Base-by-base conservation (phyloP, 2,888 invertebrate genomes). In the Diplolepis rosae region DNA sequence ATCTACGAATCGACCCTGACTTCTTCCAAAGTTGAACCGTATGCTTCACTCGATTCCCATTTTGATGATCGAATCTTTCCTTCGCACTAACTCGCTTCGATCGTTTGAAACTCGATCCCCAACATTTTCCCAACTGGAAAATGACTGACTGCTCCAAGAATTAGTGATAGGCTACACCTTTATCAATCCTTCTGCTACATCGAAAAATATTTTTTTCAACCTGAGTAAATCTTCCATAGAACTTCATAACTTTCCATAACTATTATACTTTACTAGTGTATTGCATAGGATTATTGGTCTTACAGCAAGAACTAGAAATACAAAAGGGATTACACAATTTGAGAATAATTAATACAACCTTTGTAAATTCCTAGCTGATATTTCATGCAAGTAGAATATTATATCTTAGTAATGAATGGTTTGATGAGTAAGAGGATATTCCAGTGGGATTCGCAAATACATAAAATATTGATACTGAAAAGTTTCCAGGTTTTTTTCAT, bases 61-160 rank as follows among this genome's bases (percentile, higher is more conserved):
- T 61, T 61, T 39, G 61, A 61, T 61, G 61, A 61, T 61, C 35
- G 39, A 61, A 61, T 61, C 27, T 39, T 61, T 39, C 39, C 61
- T 13, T 39, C 13, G 35, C 61, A 61, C 61, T 61, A 61, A 61
- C 24, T 61, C 61, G 9, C 15, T 61, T 39, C 39, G 24, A 61
- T 39, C 39, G 39, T 39, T 24, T 4, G 61, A 39, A 39, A 61
- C 27, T 61, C 35, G 32, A 32, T 32, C 56, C 24, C 7, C 13
- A 61, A 61, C 39, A 15, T 61, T 24, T 61, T 24, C 61, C 24
- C 18, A 52, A 32, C 30, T 54, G 27, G 22, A 24, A 61, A 61
- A 61, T 24, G 61, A 39, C 61, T 22, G 22, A 32, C 6, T 39
- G 3, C 24, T 61, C 24, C n/a, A 13, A 61, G 5, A 39, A 39